phyloP scores from a whole-genome alignment of 2,888 invertebrate species.

The Amiota communis region DNA sequence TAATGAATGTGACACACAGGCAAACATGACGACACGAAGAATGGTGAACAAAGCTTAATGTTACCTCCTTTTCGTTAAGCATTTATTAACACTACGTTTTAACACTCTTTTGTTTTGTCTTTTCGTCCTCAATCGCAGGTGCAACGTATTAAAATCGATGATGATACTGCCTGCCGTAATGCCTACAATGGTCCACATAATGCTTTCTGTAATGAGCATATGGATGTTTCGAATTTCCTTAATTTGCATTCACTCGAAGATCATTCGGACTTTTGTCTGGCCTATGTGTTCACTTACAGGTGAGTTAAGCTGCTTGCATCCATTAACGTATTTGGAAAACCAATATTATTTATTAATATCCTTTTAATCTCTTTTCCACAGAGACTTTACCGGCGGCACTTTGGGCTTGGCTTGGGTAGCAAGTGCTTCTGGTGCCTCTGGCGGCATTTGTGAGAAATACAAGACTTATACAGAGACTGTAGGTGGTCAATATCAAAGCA shows the following conservation, averaged over 20 bases:
- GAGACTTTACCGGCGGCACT: conserved; percentile 98
- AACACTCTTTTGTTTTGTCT: conserved; percentile 37
- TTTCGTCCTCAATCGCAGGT: conserved; percentile 54
- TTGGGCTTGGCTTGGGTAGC: conserved; percentile 99
- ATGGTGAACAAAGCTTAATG: conserved; percentile 39
- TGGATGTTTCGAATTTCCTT: conserved; percentile 98
- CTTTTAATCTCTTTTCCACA: conserved; percentile 52
- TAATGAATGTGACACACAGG: conserved; percentile 27
- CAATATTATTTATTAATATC: background rate
- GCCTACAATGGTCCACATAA: conserved; percentile 81
- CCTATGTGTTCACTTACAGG: conserved; percentile 97
- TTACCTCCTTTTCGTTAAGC: conserved; percentile 22
- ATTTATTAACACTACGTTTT: conserved; percentile 44
- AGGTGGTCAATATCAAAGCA: conserved; percentile 94
- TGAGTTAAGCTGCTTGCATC: conserved; percentile 48
- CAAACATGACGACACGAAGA: conserved; percentile 30
- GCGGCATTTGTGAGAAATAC: conserved; percentile 98
- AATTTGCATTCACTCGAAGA: conserved; percentile 97
- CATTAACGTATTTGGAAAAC: background rate
- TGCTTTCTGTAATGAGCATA: conserved; percentile 95
- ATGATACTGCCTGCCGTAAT: conserved; percentile 84
- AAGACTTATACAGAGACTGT: conserved; percentile 97
- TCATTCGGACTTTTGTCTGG: conserved; percentile 98
- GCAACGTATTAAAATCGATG: conserved; percentile 85
- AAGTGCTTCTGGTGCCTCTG: conserved; percentile 96